phyloP scores from a whole-genome alignment of 1,140 invertebrate genomes.

The Planococcus citri region DNA sequence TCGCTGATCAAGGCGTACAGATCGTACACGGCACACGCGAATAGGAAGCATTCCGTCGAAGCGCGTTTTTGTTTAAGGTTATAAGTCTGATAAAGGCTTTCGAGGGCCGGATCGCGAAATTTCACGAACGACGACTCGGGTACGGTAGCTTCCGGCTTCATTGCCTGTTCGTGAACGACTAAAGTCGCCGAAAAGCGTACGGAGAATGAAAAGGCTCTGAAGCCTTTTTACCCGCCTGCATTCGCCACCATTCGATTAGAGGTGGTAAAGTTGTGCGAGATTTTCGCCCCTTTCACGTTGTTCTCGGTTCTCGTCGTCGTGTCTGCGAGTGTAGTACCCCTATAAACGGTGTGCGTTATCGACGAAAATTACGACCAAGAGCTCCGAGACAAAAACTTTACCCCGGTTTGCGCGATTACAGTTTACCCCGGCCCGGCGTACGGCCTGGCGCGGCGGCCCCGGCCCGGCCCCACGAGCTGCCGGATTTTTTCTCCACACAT shows the following conservation, averaged over 20 bases:
- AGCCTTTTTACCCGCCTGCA: not conserved
- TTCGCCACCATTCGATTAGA: not conserved
- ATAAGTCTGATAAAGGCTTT: conserved; percentile 61
- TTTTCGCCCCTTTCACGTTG: not conserved
- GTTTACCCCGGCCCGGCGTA: no score
- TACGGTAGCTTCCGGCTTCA: conserved; percentile 13
- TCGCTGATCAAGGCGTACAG: conserved; percentile 41
- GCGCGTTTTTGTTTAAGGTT: conserved; percentile 57
- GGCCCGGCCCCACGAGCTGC: no score
- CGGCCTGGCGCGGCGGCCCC: no score
- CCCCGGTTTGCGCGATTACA: conserved; percentile 1
- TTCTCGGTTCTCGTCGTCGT: no score
- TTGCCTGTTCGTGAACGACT: conserved; percentile 12
- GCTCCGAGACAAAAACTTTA: not conserved
- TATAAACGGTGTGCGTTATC: conserved; percentile 4
- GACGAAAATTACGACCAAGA: conserved; percentile 6
- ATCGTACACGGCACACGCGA: conserved; percentile 53
- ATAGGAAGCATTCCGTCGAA: conserved; percentile 60
- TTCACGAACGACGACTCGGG: conserved; percentile 14
- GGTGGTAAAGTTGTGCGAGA: conserved; percentile 2
- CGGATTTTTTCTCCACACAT: no score
- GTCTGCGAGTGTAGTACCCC: not conserved
- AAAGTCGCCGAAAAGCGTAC: not conserved
- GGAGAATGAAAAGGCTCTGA: not conserved
- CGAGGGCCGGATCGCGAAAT: conserved; percentile 42